Evolutionary conservation across 2,888 invertebrate genomes (phyloP).

Genomic region (Druceiella hillmani): DNA sequence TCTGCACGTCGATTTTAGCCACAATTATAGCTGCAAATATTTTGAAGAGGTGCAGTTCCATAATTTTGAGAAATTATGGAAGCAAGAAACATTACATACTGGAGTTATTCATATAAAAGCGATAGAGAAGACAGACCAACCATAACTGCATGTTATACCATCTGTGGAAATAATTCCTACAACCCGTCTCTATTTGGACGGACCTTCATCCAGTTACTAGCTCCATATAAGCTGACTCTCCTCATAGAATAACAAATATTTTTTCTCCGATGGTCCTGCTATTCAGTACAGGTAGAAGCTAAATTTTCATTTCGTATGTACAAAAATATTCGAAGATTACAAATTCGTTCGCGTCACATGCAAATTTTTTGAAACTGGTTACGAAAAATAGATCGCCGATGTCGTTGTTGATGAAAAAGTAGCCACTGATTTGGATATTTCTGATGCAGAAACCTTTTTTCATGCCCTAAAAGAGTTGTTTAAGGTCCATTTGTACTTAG

Average conservation of each 20-base stretch:
- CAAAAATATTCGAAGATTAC: too few relatives aligned
- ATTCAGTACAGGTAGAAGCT: too few relatives aligned
- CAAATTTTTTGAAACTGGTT: conserved; percentile 9
- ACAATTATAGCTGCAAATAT: too few relatives aligned
- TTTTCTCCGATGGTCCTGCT: conserved; percentile 10
- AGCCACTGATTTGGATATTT: conserved; percentile 6
- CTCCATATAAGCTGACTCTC: conserved; percentile 1
- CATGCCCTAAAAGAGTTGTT: conserved; percentile 4
- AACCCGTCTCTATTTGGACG: conserved; percentile 6
- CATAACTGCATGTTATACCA: conserved; percentile 3
- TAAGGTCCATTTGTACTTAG: too few relatives aligned
- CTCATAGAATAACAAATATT: conserved; percentile 3
- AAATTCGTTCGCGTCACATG: conserved; percentile 2
- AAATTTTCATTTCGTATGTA: too few relatives aligned
- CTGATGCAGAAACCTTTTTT: conserved; percentile 6
- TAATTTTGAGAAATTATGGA: too few relatives aligned
- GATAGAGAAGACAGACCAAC: conserved; percentile 1
- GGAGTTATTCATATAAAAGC: too few relatives aligned
- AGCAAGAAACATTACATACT: too few relatives aligned
- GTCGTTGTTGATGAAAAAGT: conserved; percentile 9
- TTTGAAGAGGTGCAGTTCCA: too few relatives aligned
- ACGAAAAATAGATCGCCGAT: conserved; percentile 9
- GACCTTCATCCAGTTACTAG: conserved; percentile 6
- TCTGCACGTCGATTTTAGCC: too few relatives aligned
- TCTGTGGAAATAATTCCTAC: conserved; percentile 5